phyloP scores from a whole-genome alignment of 2,113 vertebrate species.

The Xyliphius kryptos region DNA sequence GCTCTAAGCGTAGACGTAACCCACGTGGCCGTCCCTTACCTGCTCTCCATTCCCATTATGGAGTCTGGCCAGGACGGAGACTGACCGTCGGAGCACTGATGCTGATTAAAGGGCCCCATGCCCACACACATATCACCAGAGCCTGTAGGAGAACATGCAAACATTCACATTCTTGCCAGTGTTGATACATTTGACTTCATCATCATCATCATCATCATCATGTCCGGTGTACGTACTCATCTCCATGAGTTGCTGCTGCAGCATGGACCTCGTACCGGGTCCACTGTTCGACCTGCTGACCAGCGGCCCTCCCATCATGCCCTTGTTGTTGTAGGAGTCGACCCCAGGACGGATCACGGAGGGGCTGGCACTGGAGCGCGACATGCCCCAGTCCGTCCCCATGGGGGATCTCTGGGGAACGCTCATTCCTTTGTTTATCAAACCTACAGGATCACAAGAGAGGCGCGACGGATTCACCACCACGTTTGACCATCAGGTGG shows the following conservation, averaged over 20 bases:
- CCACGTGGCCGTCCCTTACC: not conserved
- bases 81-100: constrained; percentile 65
- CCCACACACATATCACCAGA: constrained; percentile 73
- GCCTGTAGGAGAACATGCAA: constrained; percentile 60
- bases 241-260: constrained; percentile 82
- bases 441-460: constrained; percentile 47
- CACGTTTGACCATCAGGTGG: no score
- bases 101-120: constrained; percentile 78
- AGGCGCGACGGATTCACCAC: not conserved
- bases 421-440: constrained; percentile 67
- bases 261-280: constrained; percentile 65
- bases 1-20: no score
- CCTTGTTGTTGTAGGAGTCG: constrained; percentile 58
- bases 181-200: no score
- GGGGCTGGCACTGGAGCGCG: constrained; percentile 60
- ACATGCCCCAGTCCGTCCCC: constrained; percentile 77
- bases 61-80: constrained; percentile 81
- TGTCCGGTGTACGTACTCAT: constrained; percentile 70
- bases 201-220: no score
- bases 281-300: constrained; percentile 73
- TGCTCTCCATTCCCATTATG: constrained; percentile 67
- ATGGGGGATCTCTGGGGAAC: constrained; percentile 64
- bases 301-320: constrained; percentile 61
- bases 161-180: no score
- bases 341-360: constrained; percentile 65